Evolutionary conservation across 2,797 vertebrate species (phyloP).

Genomic region (Yasuhikotakia modesta): DNA sequence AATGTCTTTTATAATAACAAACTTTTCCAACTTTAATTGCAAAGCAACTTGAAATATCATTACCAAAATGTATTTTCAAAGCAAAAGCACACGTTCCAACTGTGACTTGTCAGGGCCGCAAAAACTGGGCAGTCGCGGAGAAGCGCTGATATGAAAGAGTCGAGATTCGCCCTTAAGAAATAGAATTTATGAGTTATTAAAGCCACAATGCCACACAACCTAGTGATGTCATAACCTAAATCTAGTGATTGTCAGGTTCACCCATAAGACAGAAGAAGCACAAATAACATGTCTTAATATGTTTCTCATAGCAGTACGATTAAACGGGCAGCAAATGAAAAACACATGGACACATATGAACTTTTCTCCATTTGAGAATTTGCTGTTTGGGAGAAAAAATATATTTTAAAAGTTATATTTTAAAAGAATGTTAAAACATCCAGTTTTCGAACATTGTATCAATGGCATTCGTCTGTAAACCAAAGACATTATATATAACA

Average conservation of each 20-base stretch:
- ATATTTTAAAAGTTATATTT: too few species aligned
- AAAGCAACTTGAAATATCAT: constrained; percentile 82
- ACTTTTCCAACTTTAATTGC: constrained; percentile 77
- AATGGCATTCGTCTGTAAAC: too few species aligned
- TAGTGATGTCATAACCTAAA: neutral
- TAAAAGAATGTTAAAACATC: too few species aligned
- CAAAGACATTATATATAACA: too few species aligned
- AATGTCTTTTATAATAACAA: constrained; percentile 78
- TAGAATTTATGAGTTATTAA: neutral
- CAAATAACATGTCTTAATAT: too few species aligned
- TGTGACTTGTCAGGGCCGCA: constrained; percentile 80
- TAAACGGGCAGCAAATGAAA: too few species aligned
- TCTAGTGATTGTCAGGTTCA: neutral
- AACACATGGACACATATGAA: too few species aligned
- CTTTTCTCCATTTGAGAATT: too few species aligned
- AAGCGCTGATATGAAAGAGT: constrained; percentile 65
- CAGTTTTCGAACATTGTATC: too few species aligned
- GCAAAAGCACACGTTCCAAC: constrained; percentile 84
- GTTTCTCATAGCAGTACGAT: neutral
- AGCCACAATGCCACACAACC: neutral
- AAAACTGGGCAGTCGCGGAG: constrained; percentile 70
- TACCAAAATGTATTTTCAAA: constrained; percentile 80
- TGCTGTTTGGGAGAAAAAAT: too few species aligned
- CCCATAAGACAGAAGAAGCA: neutral
- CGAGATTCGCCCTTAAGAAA: constrained; percentile 22